A percentile compares a stretch with the other conserved stretches of the same genome.
phyloP scores from a whole-genome alignment of 1,140 invertebrate species.

The Cecropterus lyciades region DNA sequence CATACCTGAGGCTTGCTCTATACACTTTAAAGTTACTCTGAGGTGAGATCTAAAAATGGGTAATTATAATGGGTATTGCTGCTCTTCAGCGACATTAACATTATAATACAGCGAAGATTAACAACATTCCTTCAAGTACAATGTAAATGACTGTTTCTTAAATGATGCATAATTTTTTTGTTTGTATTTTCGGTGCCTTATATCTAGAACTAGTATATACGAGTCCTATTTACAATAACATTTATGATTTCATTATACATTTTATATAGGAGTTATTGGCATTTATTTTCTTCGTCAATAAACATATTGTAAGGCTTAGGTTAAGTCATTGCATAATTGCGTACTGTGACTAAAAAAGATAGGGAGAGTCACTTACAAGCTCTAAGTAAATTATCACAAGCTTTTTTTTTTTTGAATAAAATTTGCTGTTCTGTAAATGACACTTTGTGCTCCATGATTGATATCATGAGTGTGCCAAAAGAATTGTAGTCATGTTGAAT shows the following conservation, averaged over 20 bases:
- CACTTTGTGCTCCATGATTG: too few species aligned
- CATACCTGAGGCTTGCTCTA: too few species aligned
- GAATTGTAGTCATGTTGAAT: too few species aligned
- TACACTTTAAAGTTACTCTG: too few species aligned
- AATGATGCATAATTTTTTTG: conserved; percentile 28
- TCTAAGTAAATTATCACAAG: too few species aligned
- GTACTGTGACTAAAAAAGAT: neutral
- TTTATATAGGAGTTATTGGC: neutral
- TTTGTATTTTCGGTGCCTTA: conserved; percentile 19
- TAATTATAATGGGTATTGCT: neutral
- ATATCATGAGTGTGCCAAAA: too few species aligned
- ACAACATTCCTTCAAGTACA: conserved; percentile 30
- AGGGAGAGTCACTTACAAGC: too few species aligned
- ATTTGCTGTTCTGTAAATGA: too few species aligned
- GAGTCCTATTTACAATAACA: conserved; percentile 1
- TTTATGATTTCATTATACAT: neutral
- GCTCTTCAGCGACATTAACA: too few species aligned
- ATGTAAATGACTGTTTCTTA: conserved; percentile 13
- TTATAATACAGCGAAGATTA: neutral
- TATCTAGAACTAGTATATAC: conserved; percentile 1
- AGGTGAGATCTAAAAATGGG: too few species aligned
- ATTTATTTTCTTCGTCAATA: neutral
- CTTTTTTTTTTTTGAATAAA: too few species aligned
- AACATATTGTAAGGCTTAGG: neutral
- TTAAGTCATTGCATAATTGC: neutral